phyloP scores from a whole-genome alignment of 2,797 vertebrate species.

The Phrynocephalus forsythii region DNA sequence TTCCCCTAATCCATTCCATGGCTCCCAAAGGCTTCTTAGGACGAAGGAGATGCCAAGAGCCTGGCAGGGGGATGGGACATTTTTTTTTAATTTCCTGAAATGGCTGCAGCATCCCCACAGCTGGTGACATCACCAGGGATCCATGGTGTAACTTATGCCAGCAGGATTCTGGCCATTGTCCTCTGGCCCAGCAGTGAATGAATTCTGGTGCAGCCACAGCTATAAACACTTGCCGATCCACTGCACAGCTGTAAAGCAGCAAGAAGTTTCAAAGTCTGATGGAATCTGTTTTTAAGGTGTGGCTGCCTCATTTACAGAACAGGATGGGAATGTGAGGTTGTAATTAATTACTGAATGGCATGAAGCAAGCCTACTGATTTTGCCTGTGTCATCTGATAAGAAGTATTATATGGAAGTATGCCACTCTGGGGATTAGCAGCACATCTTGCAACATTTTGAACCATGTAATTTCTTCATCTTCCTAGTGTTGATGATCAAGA shows the following conservation, averaged over 20 bases:
- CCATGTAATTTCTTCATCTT: background rate
- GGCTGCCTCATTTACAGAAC: fast-evolving
- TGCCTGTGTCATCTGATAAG: background rate
- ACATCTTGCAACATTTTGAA: background rate
- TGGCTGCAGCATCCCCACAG: no score
- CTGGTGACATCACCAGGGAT: no score
- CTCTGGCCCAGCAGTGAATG: background rate
- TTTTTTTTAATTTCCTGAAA: no score
- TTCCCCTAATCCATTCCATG: no score
- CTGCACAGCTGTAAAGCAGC: background rate
- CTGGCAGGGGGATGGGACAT: no score
- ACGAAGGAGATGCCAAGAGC: no score
- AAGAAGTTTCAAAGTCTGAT: background rate
- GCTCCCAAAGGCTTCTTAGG: no score
- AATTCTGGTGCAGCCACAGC: background rate
- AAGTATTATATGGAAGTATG: background rate
- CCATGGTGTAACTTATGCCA: no score
- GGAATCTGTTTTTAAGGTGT: background rate
- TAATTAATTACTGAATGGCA: fast-evolving
- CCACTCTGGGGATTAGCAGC: background rate
- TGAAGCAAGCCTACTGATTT: background rate
- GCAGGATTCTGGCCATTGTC: no score
- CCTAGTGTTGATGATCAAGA: background rate
- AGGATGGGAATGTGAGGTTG: background rate
- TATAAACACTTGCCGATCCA: background rate